phyloP scores from a whole-genome alignment of 2,113 vertebrate genomes.

The Epinephelus cyanopodus region DNA sequence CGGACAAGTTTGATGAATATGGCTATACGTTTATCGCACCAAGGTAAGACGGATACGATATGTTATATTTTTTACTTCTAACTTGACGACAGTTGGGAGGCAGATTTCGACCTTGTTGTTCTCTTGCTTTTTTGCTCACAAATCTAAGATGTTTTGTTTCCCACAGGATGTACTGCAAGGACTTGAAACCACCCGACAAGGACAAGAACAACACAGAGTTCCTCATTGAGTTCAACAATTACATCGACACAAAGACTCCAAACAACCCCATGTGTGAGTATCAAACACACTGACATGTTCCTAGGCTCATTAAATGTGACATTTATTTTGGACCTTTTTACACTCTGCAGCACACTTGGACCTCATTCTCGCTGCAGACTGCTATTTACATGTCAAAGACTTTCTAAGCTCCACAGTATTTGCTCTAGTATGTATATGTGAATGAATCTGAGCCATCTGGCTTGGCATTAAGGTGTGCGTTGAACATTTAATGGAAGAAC shows the following conservation, averaged over 20 bases:
- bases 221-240: slow-evolving; percentile 92
- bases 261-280: slow-evolving; percentile 92
- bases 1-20: slow-evolving; percentile 91
- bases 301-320: background rate
- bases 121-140: background rate
- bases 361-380: background rate
- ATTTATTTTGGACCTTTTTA: background rate
- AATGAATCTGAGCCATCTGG: slow-evolving; percentile 60
- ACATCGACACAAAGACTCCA: slow-evolving; percentile 92
- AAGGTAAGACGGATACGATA: slow-evolving; percentile 85
- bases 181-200: slow-evolving; percentile 88
- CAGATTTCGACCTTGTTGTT: slow-evolving; percentile 2
- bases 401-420: slow-evolving; percentile 16
- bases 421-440: slow-evolving; percentile 30
- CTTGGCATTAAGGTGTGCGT: slow-evolving; percentile 51
- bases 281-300: background rate
- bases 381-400: slow-evolving; percentile 59
- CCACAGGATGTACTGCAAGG: slow-evolving; percentile 92
- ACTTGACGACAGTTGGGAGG: background rate
- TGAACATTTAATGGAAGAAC: slow-evolving; percentile 61
- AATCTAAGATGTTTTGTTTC: slow-evolving; percentile 24
- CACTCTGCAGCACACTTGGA: slow-evolving; percentile 11
- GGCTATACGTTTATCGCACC: slow-evolving; percentile 94
- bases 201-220: slow-evolving; percentile 91
- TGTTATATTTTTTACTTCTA: background rate